phyloP scores from a whole-genome alignment of 2,888 invertebrate species.

The Resseliella maxima region DNA sequence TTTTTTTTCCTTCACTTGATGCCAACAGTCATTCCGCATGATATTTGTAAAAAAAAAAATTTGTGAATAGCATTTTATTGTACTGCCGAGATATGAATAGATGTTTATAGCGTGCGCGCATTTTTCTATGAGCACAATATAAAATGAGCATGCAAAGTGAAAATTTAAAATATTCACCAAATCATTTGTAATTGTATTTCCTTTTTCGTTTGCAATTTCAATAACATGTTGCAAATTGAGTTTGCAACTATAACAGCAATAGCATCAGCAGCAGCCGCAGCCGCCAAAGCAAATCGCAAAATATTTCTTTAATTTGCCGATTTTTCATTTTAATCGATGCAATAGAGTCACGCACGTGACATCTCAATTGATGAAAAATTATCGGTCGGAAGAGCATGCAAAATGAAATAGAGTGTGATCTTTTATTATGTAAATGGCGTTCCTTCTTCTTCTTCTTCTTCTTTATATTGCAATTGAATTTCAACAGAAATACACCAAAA shows the following conservation, averaged over 20 bases:
- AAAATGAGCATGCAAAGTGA: constrained; percentile 33
- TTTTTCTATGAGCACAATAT: background rate
- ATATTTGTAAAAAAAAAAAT: too few species aligned
- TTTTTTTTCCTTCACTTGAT: too few species aligned
- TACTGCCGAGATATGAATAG: too few species aligned
- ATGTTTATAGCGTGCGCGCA: too few species aligned
- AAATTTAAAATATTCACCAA: background rate
- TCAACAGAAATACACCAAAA: background rate
- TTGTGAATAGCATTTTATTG: too few species aligned
- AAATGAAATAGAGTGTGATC: background rate
- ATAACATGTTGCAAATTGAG: too few species aligned
- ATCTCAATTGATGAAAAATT: constrained; percentile 27
- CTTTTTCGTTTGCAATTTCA: constrained; percentile 17
- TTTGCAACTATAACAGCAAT: background rate
- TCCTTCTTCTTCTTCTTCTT: too few species aligned
- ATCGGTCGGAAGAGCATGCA: constrained; percentile 1
- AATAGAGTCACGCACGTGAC: constrained; percentile 33
- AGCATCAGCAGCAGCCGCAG: background rate
- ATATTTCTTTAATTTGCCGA: constrained; percentile 3
- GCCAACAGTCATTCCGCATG: too few species aligned
- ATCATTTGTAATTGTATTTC: constrained; percentile 34
- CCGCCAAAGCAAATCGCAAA: background rate
- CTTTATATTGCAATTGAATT: background rate
- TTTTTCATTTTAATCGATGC: constrained; percentile 32
- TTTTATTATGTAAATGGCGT: background rate